A percentile compares a stretch with the other conserved stretches of the same genome.
Evolutionary conservation across 2,113 vertebrate species (phyloP).

Genomic region (Siniperca knerii): DNA sequence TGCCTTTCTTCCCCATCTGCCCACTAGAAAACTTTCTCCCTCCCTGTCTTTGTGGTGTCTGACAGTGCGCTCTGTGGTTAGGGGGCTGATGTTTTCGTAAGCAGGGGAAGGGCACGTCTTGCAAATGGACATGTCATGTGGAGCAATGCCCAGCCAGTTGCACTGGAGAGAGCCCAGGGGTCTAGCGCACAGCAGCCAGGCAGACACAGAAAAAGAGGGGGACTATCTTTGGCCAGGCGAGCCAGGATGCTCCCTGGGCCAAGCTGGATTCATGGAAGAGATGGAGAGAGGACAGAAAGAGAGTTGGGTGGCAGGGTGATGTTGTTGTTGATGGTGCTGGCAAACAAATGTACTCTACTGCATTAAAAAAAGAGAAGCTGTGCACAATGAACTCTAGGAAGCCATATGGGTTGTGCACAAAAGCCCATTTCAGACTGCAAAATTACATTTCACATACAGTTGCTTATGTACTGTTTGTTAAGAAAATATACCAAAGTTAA

Average conservation of each 20-base stretch:
- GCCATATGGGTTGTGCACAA: neutral
- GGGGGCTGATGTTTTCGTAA: constrained; percentile 57
- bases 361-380: constrained; percentile 10
- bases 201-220: constrained; percentile 32
- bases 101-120: constrained; percentile 52
- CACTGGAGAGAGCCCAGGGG: constrained; percentile 53
- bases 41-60: constrained; percentile 9
- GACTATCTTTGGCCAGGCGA: constrained; percentile 53
- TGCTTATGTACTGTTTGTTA: neutral
- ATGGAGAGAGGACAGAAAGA: constrained; percentile 21
- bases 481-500: neutral
- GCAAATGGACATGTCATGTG: constrained; percentile 73
- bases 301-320: constrained; percentile 4
- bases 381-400: neutral
- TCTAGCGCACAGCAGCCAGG: constrained; percentile 48
- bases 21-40: neutral
- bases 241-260: constrained; percentile 26
- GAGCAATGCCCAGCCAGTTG: constrained; percentile 64
- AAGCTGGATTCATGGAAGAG: constrained; percentile 41
- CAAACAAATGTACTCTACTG: constrained; percentile 19
- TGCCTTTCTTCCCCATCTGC: neutral
- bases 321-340: constrained; percentile 19
- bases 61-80: constrained; percentile 39
- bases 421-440: neutral
- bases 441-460: neutral